Evolutionary conservation across 2,797 vertebrate species (phyloP).

Genomic region (Lindbergichthys nudifrons): DNA sequence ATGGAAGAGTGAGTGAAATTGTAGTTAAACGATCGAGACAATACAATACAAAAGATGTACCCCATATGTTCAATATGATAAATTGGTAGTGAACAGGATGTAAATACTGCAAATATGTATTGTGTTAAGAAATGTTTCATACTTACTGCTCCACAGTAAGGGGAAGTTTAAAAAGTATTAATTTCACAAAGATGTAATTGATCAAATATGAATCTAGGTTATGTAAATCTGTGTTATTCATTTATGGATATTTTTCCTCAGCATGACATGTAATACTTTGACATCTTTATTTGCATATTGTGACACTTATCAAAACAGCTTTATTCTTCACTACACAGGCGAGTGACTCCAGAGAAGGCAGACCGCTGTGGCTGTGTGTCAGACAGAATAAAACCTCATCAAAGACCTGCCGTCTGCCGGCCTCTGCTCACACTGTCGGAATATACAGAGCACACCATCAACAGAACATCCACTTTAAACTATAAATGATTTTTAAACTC

Average conservation of each 20-base stretch:
- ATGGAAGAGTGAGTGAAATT: too few relatives aligned
- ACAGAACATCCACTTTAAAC: constrained; percentile 9
- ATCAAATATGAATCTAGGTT: neutral
- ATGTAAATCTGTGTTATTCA: neutral
- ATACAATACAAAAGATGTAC: too few relatives aligned
- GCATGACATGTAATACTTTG: neutral
- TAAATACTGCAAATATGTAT: too few relatives aligned
- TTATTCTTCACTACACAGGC: neutral
- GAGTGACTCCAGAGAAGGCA: constrained; percentile 16
- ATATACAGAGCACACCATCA: constrained; percentile 7
- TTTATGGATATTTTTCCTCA: neutral
- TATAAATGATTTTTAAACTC: neutral
- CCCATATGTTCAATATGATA: too few relatives aligned
- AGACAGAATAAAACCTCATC: constrained; percentile 35
- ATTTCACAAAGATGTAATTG: neutral
- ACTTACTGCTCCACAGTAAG: neutral
- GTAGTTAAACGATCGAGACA: too few relatives aligned
- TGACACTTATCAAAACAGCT: constrained; percentile 18
- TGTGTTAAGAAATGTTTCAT: too few relatives aligned
- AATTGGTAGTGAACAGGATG: too few relatives aligned
- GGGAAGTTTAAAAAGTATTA: neutral
- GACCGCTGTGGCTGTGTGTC: constrained; percentile 18
- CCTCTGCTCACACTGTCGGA: constrained; percentile 8
- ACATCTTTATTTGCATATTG: constrained; percentile 4
- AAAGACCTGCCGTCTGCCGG: constrained; percentile 24